Evolutionary conservation across 2,888 invertebrate species (phyloP), one percentile per base, ranked within the genome.

Genomic region (Drosophila mimetica): DNA sequence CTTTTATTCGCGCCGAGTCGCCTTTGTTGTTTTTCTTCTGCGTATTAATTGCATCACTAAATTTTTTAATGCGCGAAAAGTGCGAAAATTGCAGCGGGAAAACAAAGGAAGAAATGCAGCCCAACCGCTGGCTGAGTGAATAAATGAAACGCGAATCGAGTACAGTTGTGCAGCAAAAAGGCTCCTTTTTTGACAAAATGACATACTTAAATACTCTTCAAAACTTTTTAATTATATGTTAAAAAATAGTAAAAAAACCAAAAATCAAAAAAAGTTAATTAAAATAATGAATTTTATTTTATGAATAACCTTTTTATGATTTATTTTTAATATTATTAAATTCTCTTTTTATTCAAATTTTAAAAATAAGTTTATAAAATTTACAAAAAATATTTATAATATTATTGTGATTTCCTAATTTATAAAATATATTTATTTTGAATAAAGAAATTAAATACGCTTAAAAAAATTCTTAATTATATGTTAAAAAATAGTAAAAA

Each of bases 11-110:
- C 67, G 25, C 41, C 51, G 8, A 32, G 42, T 52, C 39, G 53
- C 59, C 50, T 63, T 57, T 55, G 51, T 54, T 65, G 36, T 58
- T 51, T 47, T 50, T 54, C 69, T 59, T 57, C 51, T 36, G 55
- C 86, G 71, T 75, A 80, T 86, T 89, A 78, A 86, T 89, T 82
- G 84, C 89, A 79, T 81, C 80, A 88, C 80, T 77, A 83, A 75
- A 79, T 72, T 76, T 74, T 84, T 80, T 79, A 86, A 88, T 83
- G 77, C 82, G 85, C 82, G 74, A 81, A 84, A 63, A 86, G 82
- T 82, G 87, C 82, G 82, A 86, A 86, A 79, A 82, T 84, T 70
- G 83, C 84, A 65, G 28, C 34, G 13, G 69, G 71, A 84, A 75
- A 69, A 74, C 74, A 71, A 73, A 66, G 52, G 52, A 61, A 57